Evolutionary conservation across 1,140 invertebrate genomes (phyloP).

Genomic region (Ectropis grisescens): DNA sequence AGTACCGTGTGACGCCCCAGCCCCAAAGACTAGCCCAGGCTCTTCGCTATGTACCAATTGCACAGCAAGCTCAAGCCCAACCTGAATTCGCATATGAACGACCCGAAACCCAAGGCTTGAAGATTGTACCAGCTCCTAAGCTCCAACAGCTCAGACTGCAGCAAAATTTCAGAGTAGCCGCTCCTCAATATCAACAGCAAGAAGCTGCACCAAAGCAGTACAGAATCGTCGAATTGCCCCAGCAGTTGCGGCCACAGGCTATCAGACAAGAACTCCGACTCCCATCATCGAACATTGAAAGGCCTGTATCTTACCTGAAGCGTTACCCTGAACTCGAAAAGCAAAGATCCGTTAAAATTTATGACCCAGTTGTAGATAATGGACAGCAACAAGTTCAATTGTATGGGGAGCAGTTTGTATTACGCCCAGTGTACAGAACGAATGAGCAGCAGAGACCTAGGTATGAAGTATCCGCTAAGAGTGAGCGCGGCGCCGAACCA

Average conservation of each 20-base stretch:
- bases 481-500: conserved; percentile 23
- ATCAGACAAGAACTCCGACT: conserved; percentile 38
- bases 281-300: conserved; percentile 28
- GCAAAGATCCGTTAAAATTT: conserved; percentile 32
- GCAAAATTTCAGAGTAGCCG: conserved; percentile 29
- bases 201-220: conserved; percentile 51
- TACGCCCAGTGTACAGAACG: conserved; percentile 36
- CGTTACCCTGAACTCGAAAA: conserved; percentile 48
- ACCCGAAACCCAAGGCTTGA: conserved; percentile 53
- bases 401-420: conserved; percentile 40
- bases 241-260: conserved; percentile 27
- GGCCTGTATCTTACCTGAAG: conserved; percentile 52
- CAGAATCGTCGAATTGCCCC: conserved; percentile 39
- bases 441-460: conserved; percentile 32
- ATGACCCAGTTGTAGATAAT: conserved; percentile 30
- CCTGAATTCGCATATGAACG: conserved; percentile 35
- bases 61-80: conserved; percentile 28
- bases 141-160: conserved; percentile 35
- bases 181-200: conserved; percentile 42
- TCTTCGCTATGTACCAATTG: conserved; percentile 45
- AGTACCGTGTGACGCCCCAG: conserved; percentile 26
- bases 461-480: conserved; percentile 29
- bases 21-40: conserved; percentile 38
- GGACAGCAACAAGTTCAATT: conserved; percentile 31
- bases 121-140: conserved; percentile 51